A percentile compares a stretch with the other conserved stretches of the same genome.
phyloP scores from a whole-genome alignment of 1,140 invertebrate species.

The Pomacea maculata region DNA sequence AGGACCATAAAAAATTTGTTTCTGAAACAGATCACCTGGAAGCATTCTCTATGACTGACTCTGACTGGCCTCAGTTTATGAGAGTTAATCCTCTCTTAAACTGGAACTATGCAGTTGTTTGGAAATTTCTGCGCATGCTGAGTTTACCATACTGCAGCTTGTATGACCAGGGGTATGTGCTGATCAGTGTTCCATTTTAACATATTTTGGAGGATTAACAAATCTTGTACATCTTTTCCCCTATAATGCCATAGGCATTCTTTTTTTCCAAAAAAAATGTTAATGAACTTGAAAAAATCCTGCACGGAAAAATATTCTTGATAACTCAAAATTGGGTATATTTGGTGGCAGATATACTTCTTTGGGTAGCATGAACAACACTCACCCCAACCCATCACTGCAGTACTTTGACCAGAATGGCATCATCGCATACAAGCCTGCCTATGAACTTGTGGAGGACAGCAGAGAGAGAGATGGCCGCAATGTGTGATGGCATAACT shows the following conservation, averaged over 20 bases:
- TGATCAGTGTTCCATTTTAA: background rate
- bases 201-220: background rate
- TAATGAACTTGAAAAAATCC: too few relatives aligned
- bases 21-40: constrained; percentile 53
- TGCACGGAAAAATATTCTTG: too few relatives aligned
- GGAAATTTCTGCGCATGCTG: constrained; percentile 82
- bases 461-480: constrained; percentile 79
- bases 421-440: constrained; percentile 76
- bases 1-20: background rate
- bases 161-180: constrained; percentile 81
- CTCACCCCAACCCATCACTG: constrained; percentile 81
- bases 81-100: constrained; percentile 87
- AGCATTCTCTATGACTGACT: constrained; percentile 79
- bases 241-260: background rate
- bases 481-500: constrained; percentile 36
- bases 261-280: too few relatives aligned
- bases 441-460: constrained; percentile 78
- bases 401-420: constrained; percentile 66
- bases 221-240: too few relatives aligned
- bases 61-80: constrained; percentile 87
- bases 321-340: too few relatives aligned
- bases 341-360: constrained; percentile 79
- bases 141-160: constrained; percentile 87
- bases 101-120: constrained; percentile 90
- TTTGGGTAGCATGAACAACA: constrained; percentile 81